Evolutionary conservation across 2,113 vertebrate species (phyloP), one percentile per base, ranked within the genome.

Genomic region (Holacanthus passer): DNA sequence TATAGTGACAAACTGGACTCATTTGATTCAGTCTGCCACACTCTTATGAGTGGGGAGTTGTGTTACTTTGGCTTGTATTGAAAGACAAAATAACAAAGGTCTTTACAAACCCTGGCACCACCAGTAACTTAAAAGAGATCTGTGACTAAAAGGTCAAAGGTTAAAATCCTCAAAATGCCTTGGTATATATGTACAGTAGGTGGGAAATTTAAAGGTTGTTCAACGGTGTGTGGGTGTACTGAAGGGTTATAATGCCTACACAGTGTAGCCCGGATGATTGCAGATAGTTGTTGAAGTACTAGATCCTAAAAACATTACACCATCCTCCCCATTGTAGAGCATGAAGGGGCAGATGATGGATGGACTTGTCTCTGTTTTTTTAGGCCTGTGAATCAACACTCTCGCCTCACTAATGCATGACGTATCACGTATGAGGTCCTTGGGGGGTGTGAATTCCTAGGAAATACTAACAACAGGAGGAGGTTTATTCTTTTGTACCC

Each of bases 331-430:
- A 70, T 20, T 9, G 10, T 39, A 56, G 62, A 43, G 2, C 64
- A 35, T 5, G 31, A 53, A 45, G 35, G n/a, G 69, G 32, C n/a
- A 79, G 62, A 82, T 82, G 68, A 84, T 70, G 45, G 68, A 84
- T 79, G 75, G 47, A 32, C 50, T 48, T 53, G 8, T 20, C 59
- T 72, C 43, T 72, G n/a, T 48, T 80, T 80, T 69, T 48, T 66
- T 17, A 68, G 39, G 16, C 60, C 52, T 48, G 31, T 84, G 73
- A 71, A 20, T 73, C 56, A 73, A 77, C 62, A 50, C 65, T 74
- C 32, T 41, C 24, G 11, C 35, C 39, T 48, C 29, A 50, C 35
- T 35, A 9, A 59, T n/a, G 58, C 19, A 24, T 79, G 39, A 45
- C 35, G 48, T 45, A 56, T 79, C n/a, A 39, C 0, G 0, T 11